Evolutionary conservation across 2,113 vertebrate species (phyloP), one percentile per base, ranked within the genome.

Genomic region (Australoheros scitulus): DNA sequence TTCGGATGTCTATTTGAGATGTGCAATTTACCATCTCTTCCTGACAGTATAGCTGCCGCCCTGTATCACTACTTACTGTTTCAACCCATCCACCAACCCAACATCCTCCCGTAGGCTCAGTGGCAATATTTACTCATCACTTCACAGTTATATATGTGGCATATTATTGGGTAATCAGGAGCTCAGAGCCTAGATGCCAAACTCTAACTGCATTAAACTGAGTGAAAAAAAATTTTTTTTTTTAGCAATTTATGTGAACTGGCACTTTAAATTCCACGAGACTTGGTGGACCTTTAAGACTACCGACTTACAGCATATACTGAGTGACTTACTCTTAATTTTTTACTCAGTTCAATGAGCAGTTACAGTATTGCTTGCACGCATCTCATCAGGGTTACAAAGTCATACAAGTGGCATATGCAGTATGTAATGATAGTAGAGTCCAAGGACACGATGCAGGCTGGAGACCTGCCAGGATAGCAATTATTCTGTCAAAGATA

Each of bases 401-500:
- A 70, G 36, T 84, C 61, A 65, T 9, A 15, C 64, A 76, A 18
- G n/a, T 15, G 18, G 20, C 56, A 70, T 59, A 36, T 57, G 55
- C 68, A 38, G 29, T 56, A 59, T 58, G 56, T 29, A 32, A 41
- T 72, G 36, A 22, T 79, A 34, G 18, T 2, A 24, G 34, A 7
- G 18, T 75, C 56, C 80, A 84, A 84, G 81, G 76, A 80, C 88
- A 80, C 24, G 2, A 9, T 22, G 3, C 24, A 52, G 56, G 11
- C 18, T 68, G 61, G 20, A 77, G 79, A 65, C 41, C 26, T 65
- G 26, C 55, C 36, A 68, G 72, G n/a, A 82, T 1, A 61, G 79
- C 52, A 15, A 50, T 87, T 84, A 34, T 20, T 79, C 76, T 22
- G 55, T 77, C 63, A 81, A 57, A 57, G 59, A 64, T 2, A 70